phyloP scores from a whole-genome alignment of 2,888 invertebrate genomes.

The Apoda limacodes region DNA sequence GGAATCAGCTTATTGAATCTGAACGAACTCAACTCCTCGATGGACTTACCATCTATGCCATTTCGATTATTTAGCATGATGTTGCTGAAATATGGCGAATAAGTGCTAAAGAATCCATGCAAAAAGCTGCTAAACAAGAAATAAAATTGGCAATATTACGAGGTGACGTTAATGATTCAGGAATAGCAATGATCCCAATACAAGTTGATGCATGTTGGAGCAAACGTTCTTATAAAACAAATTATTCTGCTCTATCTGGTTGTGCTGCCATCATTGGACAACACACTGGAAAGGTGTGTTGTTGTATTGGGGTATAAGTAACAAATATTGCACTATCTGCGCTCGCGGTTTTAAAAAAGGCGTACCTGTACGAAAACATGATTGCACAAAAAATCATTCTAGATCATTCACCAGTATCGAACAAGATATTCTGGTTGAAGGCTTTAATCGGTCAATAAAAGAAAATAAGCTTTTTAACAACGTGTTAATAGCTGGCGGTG shows the following conservation, averaged over 20 bases:
- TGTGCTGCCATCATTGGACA: constrained; percentile 18
- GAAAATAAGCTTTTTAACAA: constrained; percentile 14
- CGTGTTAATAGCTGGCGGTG: constrained; percentile 14
- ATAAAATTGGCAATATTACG: no score
- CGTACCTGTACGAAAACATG: constrained; percentile 6
- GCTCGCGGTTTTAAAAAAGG: constrained; percentile 8
- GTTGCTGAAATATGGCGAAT: no score
- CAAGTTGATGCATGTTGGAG: constrained; percentile 15
- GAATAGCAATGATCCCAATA: constrained; percentile 8
- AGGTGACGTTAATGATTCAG: constrained; percentile 12
- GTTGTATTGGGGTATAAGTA: constrained; percentile 14
- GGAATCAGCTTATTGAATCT: no score
- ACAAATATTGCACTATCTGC: constrained; percentile 20
- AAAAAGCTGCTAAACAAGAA: no score
- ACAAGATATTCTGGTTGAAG: constrained; percentile 13
- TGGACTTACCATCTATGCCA: no score
- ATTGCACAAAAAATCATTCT: constrained; percentile 17
- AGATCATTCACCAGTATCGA: constrained; percentile 20
- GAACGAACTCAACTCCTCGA: no score
- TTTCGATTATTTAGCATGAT: no score
- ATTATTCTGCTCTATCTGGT: constrained; percentile 19
- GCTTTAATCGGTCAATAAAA: no score
- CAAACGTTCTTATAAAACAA: constrained; percentile 15
- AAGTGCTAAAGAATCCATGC: no score
- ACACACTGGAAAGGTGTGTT: constrained; percentile 14